Evolutionary conservation across 2,888 invertebrate genomes (phyloP).

Genomic region (Lasioglossum figueresi): DNA sequence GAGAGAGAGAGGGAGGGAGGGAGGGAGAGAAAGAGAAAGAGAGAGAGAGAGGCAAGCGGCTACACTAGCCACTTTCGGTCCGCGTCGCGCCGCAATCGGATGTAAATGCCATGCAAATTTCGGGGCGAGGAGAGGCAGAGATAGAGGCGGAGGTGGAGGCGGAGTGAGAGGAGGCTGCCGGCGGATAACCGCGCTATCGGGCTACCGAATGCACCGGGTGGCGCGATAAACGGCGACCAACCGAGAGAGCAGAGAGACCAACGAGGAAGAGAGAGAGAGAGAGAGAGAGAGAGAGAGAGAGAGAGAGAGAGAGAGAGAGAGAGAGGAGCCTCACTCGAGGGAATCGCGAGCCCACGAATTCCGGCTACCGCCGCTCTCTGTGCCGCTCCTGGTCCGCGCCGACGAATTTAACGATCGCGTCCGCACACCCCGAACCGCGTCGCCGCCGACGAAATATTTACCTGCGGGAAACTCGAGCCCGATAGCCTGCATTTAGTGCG

Average conservation of each 20-base stretch:
- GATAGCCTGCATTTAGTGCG: constrained; percentile 50
- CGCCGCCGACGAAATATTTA: constrained; percentile 68
- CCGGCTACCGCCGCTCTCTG: constrained; percentile 26
- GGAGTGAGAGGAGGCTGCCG: constrained; percentile 44
- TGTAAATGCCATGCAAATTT: constrained; percentile 81
- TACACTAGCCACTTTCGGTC: constrained; percentile 71
- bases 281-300: constrained; percentile 1
- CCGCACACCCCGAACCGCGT: constrained; percentile 37
- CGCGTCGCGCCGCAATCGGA: constrained; percentile 75
- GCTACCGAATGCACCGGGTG: constrained; percentile 69
- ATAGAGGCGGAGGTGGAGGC: constrained; percentile 52
- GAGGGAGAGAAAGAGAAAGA: neutral
- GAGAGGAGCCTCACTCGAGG: constrained; percentile 24
- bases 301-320: no score
- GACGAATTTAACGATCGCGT: constrained; percentile 68
- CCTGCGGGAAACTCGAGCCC: constrained; percentile 59
- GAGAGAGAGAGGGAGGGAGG: neutral
- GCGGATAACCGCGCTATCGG: constrained; percentile 65
- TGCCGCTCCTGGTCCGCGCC: constrained; percentile 47
- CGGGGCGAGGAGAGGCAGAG: constrained; percentile 56
- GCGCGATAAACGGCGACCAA: constrained; percentile 61
- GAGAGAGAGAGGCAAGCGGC: neutral
- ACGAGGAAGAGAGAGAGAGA: neutral
- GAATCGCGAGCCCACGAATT: constrained; percentile 55
- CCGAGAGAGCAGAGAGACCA: constrained; percentile 2